Base-by-base conservation (phyloP, 2,113 vertebrate genomes). In the Vicugna pacos region DNA sequence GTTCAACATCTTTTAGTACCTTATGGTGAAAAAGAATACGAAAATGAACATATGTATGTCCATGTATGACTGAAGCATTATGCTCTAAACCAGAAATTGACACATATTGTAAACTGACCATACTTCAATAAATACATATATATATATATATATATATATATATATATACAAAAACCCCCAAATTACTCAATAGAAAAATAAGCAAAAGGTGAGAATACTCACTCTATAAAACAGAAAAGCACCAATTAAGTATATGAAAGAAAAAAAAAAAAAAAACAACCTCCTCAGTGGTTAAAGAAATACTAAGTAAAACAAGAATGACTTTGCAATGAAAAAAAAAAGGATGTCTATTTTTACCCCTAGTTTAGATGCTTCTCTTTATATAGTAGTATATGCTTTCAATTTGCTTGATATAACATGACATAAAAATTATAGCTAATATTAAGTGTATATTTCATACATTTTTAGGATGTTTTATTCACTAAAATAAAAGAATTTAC, bases 291-390 rank as follows among this genome's bases (percentile, higher is more conserved):
- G 8, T 26, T 73, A 75, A 92, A 87, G 30, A 88, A 60, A 73
- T 17, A 30, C 91, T 82, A 94, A 92, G 38, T 58, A 76, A 95
- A 95, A 94, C 65, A 94, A 94, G 54, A 80, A 82, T 28, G 54
- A 90, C 46, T 93, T 92, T 77, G 46, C 80, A 72, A n/a, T 76
- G 35, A 90, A 42, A 42, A 42, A 42, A 42, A 42, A 42, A 42
- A 42, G 5, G 38, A 42, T 42, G 38, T 42, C 38, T 42, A 42
- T 42, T 42, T 42, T 42, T 42, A 5, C 5, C 30, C 14, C 8
- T 54, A 26, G 2, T 60, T 93, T 81, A 52, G 6, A n/a, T 32
- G 28, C 8, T 69, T 85, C n/a, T 82, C 24, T 89, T 80, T 80
- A 64, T 13, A 84, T 38, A 79, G 2, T 20, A 72, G 54, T 50